Percentiles rank a stretch among this genome's conserved stretches.
Conservation (phyloP, 2,888 invertebrate genomes). For the Choristoneura rosaceana region DNA sequence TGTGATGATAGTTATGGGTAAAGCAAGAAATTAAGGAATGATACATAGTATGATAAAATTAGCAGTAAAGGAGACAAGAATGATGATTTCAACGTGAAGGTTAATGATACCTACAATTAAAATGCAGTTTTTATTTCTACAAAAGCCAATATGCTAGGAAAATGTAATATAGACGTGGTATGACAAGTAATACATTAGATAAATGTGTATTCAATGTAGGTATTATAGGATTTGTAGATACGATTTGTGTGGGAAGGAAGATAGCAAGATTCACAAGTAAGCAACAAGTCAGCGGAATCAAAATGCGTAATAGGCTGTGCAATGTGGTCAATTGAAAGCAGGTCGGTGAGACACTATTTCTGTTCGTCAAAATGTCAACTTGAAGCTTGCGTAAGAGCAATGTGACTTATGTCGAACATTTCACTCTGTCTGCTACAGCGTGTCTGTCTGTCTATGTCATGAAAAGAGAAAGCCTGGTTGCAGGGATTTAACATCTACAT, state of each 20-base stretch:
- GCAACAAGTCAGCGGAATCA: background rate
- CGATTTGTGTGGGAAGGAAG: background rate
- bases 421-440: conserved; percentile 44
- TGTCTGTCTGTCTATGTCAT: background rate
- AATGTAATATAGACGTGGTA: background rate
- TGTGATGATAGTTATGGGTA: conserved; percentile 43
- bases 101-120: background rate
- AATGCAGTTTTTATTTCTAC: background rate
- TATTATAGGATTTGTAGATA: background rate
- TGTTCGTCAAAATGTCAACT: conserved; percentile 79
- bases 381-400: conserved; percentile 71
- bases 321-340: conserved; percentile 49
- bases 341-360: conserved; percentile 70
- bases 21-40: conserved; percentile 24
- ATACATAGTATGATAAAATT: background rate
- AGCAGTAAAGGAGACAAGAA: background rate
- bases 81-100: background rate
- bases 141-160: background rate
- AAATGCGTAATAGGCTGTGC: conserved; percentile 4
- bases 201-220: background rate
- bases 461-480: no score
- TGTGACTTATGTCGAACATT: conserved; percentile 62
- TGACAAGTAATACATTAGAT: background rate
- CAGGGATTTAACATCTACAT: no score
- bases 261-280: background rate